A percentile compares a stretch with the other conserved stretches of the same genome.
Conservation (phyloP, 2,888 invertebrate genomes). For the Caenorhabditis zanzibari region DNA sequence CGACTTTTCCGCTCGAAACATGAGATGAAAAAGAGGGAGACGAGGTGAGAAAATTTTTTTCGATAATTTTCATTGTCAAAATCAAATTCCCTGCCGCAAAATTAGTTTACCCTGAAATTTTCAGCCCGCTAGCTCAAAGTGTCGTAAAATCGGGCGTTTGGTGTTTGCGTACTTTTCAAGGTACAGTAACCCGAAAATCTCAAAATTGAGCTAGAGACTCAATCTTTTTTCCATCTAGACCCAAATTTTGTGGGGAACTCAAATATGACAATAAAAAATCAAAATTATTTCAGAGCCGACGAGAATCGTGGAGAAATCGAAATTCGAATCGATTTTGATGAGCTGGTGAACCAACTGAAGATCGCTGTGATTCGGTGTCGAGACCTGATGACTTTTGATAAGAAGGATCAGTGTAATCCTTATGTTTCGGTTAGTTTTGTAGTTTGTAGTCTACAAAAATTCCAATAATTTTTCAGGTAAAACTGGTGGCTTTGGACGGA, state of each 20-base stretch:
- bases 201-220: too few relatives aligned
- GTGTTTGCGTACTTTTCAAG: too few relatives aligned
- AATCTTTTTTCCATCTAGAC: too few relatives aligned
- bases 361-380: conserved; percentile 63
- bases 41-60: conserved; percentile 11
- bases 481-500: conserved; percentile 73
- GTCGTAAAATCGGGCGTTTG: too few relatives aligned
- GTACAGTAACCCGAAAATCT: too few relatives aligned
- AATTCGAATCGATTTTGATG: conserved; percentile 70
- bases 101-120: too few relatives aligned
- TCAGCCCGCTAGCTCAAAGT: too few relatives aligned
- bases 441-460: too few relatives aligned
- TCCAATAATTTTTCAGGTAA: conserved; percentile 60
- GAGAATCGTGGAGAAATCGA: conserved; percentile 73
- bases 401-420: conserved; percentile 71
- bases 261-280: too few relatives aligned
- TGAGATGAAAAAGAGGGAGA: conserved; percentile 67
- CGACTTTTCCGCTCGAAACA: conserved; percentile 69
- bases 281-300: conserved; percentile 70
- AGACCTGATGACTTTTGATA: conserved; percentile 68
- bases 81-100: too few relatives aligned
- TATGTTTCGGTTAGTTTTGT: conserved; percentile 60
- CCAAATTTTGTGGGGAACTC: too few relatives aligned
- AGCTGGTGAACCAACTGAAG: conserved; percentile 64
- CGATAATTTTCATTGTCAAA: too few relatives aligned